Evolutionary conservation across 2,888 invertebrate genomes (phyloP).

Genomic region (Tribolium freemani): DNA sequence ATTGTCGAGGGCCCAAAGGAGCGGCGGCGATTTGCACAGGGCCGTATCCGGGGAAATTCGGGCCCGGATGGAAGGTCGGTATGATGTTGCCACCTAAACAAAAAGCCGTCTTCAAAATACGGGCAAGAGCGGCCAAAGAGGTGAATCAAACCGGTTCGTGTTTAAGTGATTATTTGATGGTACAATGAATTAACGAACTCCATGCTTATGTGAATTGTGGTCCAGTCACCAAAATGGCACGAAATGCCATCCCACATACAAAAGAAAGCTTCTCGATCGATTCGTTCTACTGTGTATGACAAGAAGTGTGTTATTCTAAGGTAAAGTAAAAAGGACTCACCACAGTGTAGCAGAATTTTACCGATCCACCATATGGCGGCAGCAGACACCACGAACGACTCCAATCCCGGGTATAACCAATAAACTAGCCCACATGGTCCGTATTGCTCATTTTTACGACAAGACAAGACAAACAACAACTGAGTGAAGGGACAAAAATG

Average conservation of each 20-base stretch:
- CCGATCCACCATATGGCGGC: slow-evolving; percentile 65
- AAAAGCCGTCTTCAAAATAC: not conserved
- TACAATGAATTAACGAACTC: slow-evolving; percentile 38
- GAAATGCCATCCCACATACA: slow-evolving; percentile 55
- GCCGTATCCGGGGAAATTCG: slow-evolving; percentile 64
- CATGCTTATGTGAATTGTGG: slow-evolving; percentile 39
- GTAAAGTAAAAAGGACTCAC: slow-evolving; percentile 67
- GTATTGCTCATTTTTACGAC: slow-evolving; percentile 57
- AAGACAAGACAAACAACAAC: not conserved
- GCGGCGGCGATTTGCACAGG: slow-evolving; percentile 65
- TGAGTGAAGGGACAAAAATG: slow-evolving; percentile 49
- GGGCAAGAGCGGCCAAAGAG: not conserved
- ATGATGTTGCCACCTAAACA: slow-evolving; percentile 74
- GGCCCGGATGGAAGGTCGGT: slow-evolving; percentile 66
- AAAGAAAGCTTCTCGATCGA: slow-evolving; percentile 47
- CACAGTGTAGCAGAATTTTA: slow-evolving; percentile 68
- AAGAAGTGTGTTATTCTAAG: slow-evolving; percentile 46
- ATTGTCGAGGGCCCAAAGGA: slow-evolving; percentile 66
- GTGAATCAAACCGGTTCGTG: not conserved
- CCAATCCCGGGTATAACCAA: slow-evolving; percentile 65
- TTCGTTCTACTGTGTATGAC: slow-evolving; percentile 49
- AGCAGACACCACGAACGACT: slow-evolving; percentile 68
- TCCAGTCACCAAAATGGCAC: slow-evolving; percentile 48
- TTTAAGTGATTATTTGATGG: slow-evolving; percentile 33
- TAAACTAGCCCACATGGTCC: slow-evolving; percentile 65